These are phyloP conservation scores for Zygogramma bicolorata DNA, from an alignment of 2,888 invertebrate species.

Conservation along the genomic window DNA sequence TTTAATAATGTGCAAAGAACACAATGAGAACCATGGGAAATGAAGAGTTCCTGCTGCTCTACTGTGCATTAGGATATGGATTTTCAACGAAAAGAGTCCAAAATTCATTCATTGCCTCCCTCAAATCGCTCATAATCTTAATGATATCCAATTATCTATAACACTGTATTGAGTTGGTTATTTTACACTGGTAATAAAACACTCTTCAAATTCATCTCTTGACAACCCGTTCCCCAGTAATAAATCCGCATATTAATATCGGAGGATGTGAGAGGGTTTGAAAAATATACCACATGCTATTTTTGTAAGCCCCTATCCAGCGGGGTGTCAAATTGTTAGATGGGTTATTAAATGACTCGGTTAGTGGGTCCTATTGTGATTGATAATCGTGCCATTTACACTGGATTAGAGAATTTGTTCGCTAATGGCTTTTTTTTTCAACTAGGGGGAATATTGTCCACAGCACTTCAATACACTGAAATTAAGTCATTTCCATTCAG, in stretches of 20 bases:
- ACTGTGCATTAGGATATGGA: no score
- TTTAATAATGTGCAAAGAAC: no score
- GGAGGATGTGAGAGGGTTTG: constrained; percentile 32
- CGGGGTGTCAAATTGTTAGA: constrained; percentile 46
- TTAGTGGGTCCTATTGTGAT: constrained; percentile 36
- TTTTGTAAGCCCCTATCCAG: constrained; percentile 31
- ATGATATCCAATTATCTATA: neutral
- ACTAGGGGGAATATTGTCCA: neutral
- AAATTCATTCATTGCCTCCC: neutral
- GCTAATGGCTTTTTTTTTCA: neutral
- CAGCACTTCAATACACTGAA: neutral
- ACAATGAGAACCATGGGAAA: no score
- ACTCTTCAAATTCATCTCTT: constrained; percentile 21
- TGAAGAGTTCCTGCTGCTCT: no score
- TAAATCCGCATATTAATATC: constrained; percentile 42
- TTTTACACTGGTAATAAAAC: neutral
- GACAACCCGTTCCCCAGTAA: constrained; percentile 25
- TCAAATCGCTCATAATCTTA: neutral
- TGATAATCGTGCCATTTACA: constrained; percentile 45
- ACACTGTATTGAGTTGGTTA: neutral
- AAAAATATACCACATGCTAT: constrained; percentile 43
- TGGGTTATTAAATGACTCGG: constrained; percentile 45
- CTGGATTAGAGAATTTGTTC: constrained; percentile 36
- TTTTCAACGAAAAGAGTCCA: no score
- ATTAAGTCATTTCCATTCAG: neutral